Percentiles rank a stretch among this genome's conserved stretches.
These are phyloP conservation scores for Spialia ferax DNA, from an alignment of 2,888 invertebrate species.

Conservation along the genomic window DNA sequence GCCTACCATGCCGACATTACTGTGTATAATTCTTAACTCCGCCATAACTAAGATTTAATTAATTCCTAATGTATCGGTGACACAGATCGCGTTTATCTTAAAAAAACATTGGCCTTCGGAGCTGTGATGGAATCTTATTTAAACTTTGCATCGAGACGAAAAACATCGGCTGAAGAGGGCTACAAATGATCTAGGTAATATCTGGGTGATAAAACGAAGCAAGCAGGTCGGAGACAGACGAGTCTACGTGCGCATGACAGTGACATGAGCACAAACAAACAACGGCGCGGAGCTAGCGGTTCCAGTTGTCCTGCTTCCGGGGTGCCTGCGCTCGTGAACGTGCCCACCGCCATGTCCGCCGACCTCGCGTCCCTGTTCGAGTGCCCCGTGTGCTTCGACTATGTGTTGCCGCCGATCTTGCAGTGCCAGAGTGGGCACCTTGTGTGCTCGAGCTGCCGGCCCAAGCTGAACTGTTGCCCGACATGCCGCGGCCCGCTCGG, in stretches of 20 bases:
- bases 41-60: slow-evolving; percentile 37
- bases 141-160: slow-evolving; percentile 69
- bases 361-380: slow-evolving; percentile 97
- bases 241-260: slow-evolving; percentile 79
- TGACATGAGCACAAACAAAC: slow-evolving; percentile 86
- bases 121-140: slow-evolving; percentile 80
- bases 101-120: slow-evolving; percentile 65
- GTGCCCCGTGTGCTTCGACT: slow-evolving; percentile 99
- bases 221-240: slow-evolving; percentile 44
- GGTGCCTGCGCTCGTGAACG: slow-evolving; percentile 84
- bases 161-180: slow-evolving; percentile 74
- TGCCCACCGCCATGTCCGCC: slow-evolving; percentile 91
- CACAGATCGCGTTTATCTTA: slow-evolving; percentile 45
- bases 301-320: slow-evolving; percentile 84
- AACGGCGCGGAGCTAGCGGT: slow-evolving; percentile 84
- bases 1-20: slow-evolving; percentile 20
- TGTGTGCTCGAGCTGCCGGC: slow-evolving; percentile 98
- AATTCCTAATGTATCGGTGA: slow-evolving; percentile 35
- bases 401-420: slow-evolving; percentile 99
- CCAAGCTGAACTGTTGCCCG: slow-evolving; percentile 98
- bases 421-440: slow-evolving; percentile 99
- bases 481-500: slow-evolving; percentile 98
- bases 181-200: slow-evolving; percentile 72
- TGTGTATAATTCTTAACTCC: slow-evolving; percentile 48
- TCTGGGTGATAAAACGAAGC: slow-evolving; percentile 7